phyloP scores from a whole-genome alignment of 2,888 invertebrate genomes.

The Labia minor region DNA sequence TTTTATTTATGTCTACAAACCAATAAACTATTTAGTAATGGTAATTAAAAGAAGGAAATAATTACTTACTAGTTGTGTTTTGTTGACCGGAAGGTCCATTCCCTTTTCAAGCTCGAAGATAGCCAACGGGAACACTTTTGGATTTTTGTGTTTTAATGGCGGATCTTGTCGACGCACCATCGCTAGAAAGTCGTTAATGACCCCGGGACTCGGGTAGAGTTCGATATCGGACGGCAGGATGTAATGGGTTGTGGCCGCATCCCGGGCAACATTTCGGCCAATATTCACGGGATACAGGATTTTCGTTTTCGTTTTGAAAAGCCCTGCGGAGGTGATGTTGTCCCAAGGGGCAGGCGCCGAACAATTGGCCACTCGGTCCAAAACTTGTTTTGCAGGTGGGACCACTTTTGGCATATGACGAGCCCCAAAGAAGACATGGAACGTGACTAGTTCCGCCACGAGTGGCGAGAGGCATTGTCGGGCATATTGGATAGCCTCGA shows the following conservation, averaged over 20 bases:
- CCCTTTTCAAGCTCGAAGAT: constrained; percentile 75
- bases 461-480: constrained; percentile 62
- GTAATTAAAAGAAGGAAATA: no score
- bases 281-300: constrained; percentile 83
- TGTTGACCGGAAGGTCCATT: constrained; percentile 51
- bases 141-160: constrained; percentile 48
- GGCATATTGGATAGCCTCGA: constrained; percentile 69
- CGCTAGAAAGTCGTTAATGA: constrained; percentile 69
- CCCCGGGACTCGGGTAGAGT: constrained; percentile 74
- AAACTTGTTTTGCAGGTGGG: constrained; percentile 51
- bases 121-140: constrained; percentile 74
- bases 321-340: constrained; percentile 48
- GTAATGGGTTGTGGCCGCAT: constrained; percentile 69
- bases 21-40: no score
- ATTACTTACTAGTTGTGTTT: constrained; percentile 48
- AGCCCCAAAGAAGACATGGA: constrained; percentile 80
- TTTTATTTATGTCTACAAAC: no score
- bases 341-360: constrained; percentile 55
- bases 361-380: constrained; percentile 58
- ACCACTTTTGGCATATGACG: constrained; percentile 70
- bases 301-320: constrained; percentile 70
- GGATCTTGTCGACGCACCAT: constrained; percentile 66
- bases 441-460: constrained; percentile 68
- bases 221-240: constrained; percentile 82
- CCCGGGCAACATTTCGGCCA: constrained; percentile 78